A percentile compares a stretch with the other conserved stretches of the same genome.
Evolutionary conservation across 2,113 vertebrate genomes (phyloP).

Genomic region (Eclectus roratus): DNA sequence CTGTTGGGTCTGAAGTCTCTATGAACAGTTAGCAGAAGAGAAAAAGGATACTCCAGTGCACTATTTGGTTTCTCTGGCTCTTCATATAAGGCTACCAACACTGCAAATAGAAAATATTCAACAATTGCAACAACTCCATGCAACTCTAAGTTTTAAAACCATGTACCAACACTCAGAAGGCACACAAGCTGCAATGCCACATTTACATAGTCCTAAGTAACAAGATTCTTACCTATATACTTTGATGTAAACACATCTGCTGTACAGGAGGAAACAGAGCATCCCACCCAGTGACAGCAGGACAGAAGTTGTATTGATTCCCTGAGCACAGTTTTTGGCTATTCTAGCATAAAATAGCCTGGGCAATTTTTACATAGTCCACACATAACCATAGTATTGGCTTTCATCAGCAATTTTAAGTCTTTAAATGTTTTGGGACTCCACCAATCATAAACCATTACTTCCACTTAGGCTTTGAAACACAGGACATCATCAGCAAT

Average conservation of each 20-base stretch:
- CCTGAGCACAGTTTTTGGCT: neutral
- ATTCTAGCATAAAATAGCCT: neutral
- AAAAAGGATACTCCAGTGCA: conserved; percentile 96
- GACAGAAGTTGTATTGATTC: neutral
- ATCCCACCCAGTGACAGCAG: neutral
- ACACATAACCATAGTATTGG: rapidly evolving
- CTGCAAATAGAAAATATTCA: conserved; percentile 76
- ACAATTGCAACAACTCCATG: conserved; percentile 39
- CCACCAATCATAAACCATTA: neutral
- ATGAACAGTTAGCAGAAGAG: neutral
- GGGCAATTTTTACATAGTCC: neutral
- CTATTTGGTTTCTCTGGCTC: conserved; percentile 91
- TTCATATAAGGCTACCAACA: conserved; percentile 92
- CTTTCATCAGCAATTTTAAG: neutral
- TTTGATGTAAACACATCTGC: neutral
- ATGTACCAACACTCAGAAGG: neutral
- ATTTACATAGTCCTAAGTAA: neutral
- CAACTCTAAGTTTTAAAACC: neutral
- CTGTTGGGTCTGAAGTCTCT: neutral
- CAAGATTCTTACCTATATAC: neutral
- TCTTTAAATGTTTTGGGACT: neutral
- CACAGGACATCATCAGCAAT: neutral
- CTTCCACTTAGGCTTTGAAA: neutral
- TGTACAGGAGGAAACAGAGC: neutral
- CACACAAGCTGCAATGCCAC: neutral